These are phyloP conservation scores for Stenolophus ochropezus DNA, from an alignment of 2,888 invertebrate genomes.

Conservation along the genomic window DNA sequence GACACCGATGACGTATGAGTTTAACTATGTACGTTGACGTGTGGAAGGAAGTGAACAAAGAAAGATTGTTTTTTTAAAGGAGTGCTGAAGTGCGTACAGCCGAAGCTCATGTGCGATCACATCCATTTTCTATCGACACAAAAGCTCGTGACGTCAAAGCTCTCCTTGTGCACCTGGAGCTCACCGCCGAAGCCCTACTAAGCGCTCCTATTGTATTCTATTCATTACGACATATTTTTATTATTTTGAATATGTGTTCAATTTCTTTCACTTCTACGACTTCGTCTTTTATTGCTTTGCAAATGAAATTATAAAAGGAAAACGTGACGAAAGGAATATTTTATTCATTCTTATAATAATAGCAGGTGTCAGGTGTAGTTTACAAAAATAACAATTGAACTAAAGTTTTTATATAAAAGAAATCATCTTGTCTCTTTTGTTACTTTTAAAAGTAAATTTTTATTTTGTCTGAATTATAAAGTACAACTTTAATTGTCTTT, in stretches of 20 bases:
- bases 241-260: conserved; percentile 28
- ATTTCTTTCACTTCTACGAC: conserved; percentile 2
- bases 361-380: no score
- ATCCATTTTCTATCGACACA: conserved; percentile 20
- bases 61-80: conserved; percentile 5
- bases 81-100: neutral
- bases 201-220: neutral
- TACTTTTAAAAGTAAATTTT: no score
- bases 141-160: conserved; percentile 7
- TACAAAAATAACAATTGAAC: no score
- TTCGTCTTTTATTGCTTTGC: conserved; percentile 9
- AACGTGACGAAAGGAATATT: neutral
- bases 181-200: conserved; percentile 3
- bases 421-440: no score
- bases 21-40: no score
- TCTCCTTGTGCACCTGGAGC: conserved; percentile 34
- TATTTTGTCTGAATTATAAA: no score
- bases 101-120: conserved; percentile 8
- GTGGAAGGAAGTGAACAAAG: neutral
- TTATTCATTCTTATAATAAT: neutral
- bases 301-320: conserved; percentile 12
- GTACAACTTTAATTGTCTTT: no score
- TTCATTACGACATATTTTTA: conserved; percentile 26
- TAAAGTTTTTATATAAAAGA: no score
- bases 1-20: no score